Evolutionary conservation across 2,888 invertebrate species (phyloP), one percentile per base, ranked within the genome.

Genomic region (Diarsia brunnea): DNA sequence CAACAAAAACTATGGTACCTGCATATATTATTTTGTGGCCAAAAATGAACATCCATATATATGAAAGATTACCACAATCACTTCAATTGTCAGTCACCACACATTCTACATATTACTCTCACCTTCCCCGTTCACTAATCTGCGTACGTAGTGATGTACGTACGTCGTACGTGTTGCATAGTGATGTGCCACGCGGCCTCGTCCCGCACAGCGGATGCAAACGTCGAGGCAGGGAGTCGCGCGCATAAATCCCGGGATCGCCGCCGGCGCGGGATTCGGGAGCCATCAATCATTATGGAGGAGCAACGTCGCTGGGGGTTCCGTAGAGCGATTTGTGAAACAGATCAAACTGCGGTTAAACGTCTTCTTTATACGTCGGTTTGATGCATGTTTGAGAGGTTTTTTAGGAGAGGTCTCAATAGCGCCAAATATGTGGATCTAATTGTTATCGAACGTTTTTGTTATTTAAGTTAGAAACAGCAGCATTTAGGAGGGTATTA

Each of bases 241-340:
- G 91, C 90, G 93, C 92, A 95, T 96, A 96, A 95, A 96, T 96
- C 93, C 92, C 90, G 90, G 91, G 93, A 88, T 94, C 91, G 96
- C 96, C 95, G 96, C 93, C 93, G 94, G 96, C 94, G 92, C 95
- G 90, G 94, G 94, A 93, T 95, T 96, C 92, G 95, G 95, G 94
- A 94, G 90, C 93, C 91, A 96, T 96, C 96, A 94, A 95, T 96
- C 96, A 96, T 94, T 93, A 85, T 86, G 90, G 91, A 91, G 90
- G 88, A 92, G 92, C 91, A 89, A 91, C 93, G 91, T 93, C 93
- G 92, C 93, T 92, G 93, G 92, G 91, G 93, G 94, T 93, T 92
- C 83, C 53, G 73, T 63, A 83, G 86, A 83, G 79, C n/a, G 68
- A 38, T 82, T 85, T 78, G 61, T 85, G 53, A 65, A 85, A 78